phyloP scores from a whole-genome alignment of 2,797 vertebrate species.

The Catharus ustulatus region DNA sequence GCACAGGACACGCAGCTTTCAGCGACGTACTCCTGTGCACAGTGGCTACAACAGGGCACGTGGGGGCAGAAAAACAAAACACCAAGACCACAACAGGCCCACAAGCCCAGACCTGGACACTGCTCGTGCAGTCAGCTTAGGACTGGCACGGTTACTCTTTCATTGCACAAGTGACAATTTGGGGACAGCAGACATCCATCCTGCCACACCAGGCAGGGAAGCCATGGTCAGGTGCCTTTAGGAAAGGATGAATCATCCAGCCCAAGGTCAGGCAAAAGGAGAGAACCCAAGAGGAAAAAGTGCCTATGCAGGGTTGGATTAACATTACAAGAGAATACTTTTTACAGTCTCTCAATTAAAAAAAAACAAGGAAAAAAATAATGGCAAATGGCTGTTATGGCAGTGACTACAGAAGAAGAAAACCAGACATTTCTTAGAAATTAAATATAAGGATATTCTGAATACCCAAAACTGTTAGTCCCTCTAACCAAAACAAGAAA shows the following conservation, averaged over 20 bases:
- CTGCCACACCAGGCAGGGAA: not conserved
- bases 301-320: not conserved
- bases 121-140: fast-evolving
- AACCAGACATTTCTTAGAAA: not conserved
- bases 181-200: not conserved
- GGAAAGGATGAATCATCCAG: not conserved
- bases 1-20: not conserved
- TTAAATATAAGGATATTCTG: not conserved
- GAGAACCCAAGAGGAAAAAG: not conserved
- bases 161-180: not conserved
- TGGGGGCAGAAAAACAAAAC: not conserved
- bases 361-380: not conserved
- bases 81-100: not conserved
- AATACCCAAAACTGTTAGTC: not conserved
- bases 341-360: not conserved
- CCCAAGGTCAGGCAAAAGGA: not conserved
- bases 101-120: not conserved
- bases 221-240: not conserved
- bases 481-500: not conserved
- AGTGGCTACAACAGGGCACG: fast-evolving
- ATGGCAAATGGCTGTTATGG: not conserved
- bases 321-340: not conserved
- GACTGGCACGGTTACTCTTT: not conserved
- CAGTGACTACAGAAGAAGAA: too few species aligned
- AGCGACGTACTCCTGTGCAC: fast-evolving